Conservation (phyloP, 2,888 invertebrate species). For the Parasteatoda lunata region DNA sequence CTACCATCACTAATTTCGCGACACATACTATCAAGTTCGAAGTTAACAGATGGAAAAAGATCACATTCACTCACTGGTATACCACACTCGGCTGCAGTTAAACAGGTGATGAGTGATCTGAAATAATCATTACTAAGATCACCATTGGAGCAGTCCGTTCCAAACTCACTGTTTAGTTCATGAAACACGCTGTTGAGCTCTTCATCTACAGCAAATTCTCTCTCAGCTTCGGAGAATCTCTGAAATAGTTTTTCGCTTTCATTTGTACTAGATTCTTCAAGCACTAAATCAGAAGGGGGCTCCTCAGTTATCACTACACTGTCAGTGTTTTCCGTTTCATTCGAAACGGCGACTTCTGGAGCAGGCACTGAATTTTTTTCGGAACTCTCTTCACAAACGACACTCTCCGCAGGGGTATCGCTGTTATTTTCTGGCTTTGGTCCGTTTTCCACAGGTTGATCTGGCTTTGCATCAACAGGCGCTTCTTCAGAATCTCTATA, state of each 20-base stretch:
- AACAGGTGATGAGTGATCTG: conserved; percentile 39
- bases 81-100: conserved; percentile 43
- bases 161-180: conserved; percentile 39
- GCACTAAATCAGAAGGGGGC: background rate
- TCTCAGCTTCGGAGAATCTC: conserved; percentile 61
- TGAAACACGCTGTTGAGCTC: conserved; percentile 62
- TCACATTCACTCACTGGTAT: conserved; percentile 22
- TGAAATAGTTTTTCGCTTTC: conserved; percentile 64
- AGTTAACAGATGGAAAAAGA: conserved; percentile 41
- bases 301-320: background rate
- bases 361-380: background rate
- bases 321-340: conserved; percentile 24
- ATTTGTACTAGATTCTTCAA: background rate
- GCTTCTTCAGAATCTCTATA: conserved; percentile 64
- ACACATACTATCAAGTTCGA: conserved; percentile 9
- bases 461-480: background rate
- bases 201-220: conserved; percentile 61
- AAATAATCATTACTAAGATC: conserved; percentile 43
- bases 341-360: conserved; percentile 22
- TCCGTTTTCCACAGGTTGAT: background rate
- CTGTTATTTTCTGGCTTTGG: background rate
- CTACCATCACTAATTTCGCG: conserved; percentile 19
- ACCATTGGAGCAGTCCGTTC: conserved; percentile 26
- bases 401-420: background rate
- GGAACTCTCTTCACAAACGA: background rate